phyloP scores from a whole-genome alignment of 1,140 invertebrate genomes.

The Brachystomella parvula region DNA sequence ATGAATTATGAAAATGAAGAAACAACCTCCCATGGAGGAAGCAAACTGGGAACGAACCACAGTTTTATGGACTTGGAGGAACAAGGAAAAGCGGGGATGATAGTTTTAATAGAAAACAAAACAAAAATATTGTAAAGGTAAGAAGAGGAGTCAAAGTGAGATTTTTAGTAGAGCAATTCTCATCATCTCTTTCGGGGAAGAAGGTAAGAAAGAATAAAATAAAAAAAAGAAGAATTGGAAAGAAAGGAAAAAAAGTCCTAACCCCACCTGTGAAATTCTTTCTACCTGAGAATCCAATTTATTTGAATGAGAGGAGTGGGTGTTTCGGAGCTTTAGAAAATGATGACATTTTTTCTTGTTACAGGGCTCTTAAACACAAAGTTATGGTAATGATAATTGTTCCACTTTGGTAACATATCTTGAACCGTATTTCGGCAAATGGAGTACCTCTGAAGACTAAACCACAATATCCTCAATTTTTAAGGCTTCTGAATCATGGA shows the following conservation, averaged over 20 bases:
- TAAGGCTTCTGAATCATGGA: too few relatives aligned
- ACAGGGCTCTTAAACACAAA: too few relatives aligned
- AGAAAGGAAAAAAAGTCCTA: neutral
- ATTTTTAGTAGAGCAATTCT: neutral
- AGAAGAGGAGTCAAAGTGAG: neutral
- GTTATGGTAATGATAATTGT: conserved; percentile 7
- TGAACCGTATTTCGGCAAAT: neutral
- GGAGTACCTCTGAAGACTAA: neutral
- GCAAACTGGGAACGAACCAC: neutral
- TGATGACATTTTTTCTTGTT: conserved; percentile 2
- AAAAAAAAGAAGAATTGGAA: neutral
- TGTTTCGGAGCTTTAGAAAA: neutral
- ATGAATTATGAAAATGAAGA: conserved; percentile 13
- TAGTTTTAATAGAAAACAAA: neutral
- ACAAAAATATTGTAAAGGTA: neutral
- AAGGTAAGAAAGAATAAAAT: neutral
- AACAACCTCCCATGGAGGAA: conserved; percentile 6
- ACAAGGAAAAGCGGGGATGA: neutral
- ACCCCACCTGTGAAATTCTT: neutral
- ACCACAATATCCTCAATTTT: too few relatives aligned
- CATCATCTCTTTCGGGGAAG: neutral
- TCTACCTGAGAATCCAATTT: neutral
- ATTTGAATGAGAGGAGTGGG: neutral
- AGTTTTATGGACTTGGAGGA: neutral
- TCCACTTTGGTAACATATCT: neutral